Evolutionary conservation across 2,113 vertebrate genomes (phyloP).

Genomic region (Centropus bengalensis): DNA sequence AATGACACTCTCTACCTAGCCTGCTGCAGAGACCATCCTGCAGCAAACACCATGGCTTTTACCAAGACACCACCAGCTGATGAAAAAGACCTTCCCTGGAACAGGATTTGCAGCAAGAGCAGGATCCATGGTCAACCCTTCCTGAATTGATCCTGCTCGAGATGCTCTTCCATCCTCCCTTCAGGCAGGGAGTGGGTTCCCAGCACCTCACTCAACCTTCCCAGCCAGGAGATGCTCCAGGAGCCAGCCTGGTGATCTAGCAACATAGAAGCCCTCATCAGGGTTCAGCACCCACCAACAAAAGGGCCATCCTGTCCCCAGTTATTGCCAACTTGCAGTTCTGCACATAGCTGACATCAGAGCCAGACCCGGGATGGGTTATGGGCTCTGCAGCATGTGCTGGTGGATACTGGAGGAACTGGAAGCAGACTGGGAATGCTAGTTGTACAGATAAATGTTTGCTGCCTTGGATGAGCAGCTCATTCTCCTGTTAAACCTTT

Average conservation of each 20-base stretch:
- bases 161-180: background rate
- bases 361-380: background rate
- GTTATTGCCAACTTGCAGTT: background rate
- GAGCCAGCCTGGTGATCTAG: background rate
- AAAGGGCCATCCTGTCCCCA: background rate
- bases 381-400: background rate
- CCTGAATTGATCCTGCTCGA: background rate
- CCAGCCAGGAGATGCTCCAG: background rate
- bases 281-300: background rate
- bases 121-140: fast-evolving
- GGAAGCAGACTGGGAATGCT: background rate
- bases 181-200: background rate
- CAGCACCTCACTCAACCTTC: background rate
- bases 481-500: fast-evolving
- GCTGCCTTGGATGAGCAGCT: background rate
- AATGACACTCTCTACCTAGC: fast-evolving
- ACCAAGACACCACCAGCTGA: background rate
- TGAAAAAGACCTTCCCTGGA: background rate
- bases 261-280: fast-evolving
- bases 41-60: background rate
- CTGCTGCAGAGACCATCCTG: background rate
- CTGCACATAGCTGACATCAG: background rate
- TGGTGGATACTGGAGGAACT: background rate
- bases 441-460: fast-evolving
- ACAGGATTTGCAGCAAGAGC: background rate